Evolutionary conservation across 2,113 vertebrate genomes (phyloP).

Genomic region (Bettongia penicillata): DNA sequence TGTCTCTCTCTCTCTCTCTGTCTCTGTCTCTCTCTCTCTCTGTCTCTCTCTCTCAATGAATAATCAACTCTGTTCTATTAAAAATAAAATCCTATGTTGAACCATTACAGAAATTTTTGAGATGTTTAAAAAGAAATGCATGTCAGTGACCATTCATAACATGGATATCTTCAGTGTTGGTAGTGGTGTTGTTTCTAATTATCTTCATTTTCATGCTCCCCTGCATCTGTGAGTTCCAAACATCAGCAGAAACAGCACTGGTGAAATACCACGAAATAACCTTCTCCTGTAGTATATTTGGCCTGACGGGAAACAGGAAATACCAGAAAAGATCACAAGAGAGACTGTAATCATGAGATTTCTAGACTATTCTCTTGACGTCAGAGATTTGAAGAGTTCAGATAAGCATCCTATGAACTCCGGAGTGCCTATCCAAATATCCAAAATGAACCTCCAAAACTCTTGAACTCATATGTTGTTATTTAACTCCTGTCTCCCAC

Average conservation of each 20-base stretch:
- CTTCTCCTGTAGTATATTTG: constrained; percentile 78
- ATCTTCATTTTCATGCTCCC: constrained; percentile 60
- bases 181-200: constrained; percentile 63
- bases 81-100: constrained; percentile 53
- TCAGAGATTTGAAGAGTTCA: constrained; percentile 79
- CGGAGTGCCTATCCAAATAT: constrained; percentile 71
- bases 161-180: not conserved
- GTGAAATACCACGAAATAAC: constrained; percentile 75
- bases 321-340: constrained; percentile 83
- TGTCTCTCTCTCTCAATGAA: constrained; percentile 20
- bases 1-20: constrained; percentile 16
- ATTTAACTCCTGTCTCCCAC: constrained; percentile 41
- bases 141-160: not conserved
- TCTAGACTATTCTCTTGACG: constrained; percentile 82
- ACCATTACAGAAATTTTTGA: constrained; percentile 50
- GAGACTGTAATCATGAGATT: constrained; percentile 82
- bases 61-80: constrained; percentile 52
- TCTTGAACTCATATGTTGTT: constrained; percentile 73
- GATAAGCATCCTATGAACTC: constrained; percentile 73
- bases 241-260: constrained; percentile 56
- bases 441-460: constrained; percentile 71
- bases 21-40: constrained; percentile 42
- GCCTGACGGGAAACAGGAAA: constrained; percentile 81
- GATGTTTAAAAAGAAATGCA: constrained; percentile 61
- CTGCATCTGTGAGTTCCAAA: constrained; percentile 38